phyloP scores from a whole-genome alignment of 2,113 vertebrate genomes.

The Lutjanus erythropterus region DNA sequence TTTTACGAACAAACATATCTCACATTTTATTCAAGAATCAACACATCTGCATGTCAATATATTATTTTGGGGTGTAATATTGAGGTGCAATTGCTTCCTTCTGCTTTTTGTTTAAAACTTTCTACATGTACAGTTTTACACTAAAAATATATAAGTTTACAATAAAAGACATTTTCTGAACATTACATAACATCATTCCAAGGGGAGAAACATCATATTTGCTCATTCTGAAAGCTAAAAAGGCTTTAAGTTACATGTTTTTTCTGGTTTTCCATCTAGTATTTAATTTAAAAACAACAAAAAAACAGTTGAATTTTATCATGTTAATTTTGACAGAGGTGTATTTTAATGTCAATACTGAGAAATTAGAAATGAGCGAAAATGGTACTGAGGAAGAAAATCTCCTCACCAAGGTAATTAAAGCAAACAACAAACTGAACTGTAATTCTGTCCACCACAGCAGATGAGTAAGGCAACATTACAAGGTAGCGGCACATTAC shows the following conservation, averaged over 20 bases:
- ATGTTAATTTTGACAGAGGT: not conserved
- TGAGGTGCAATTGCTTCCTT: not conserved
- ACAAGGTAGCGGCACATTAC: not conserved
- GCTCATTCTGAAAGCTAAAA: not conserved
- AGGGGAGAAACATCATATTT: not conserved
- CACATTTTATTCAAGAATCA: not conserved
- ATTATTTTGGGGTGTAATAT: not conserved
- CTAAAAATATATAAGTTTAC: conserved; percentile 15
- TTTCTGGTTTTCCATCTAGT: not conserved
- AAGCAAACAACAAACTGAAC: conserved; percentile 3
- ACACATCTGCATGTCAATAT: not conserved
- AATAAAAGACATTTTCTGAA: conserved; percentile 31
- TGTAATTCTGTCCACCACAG: not conserved
- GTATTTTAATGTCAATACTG: not conserved
- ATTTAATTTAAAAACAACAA: not conserved
- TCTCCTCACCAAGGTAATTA: not conserved
- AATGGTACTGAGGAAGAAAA: not conserved
- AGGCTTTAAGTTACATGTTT: not conserved
- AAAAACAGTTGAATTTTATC: not conserved
- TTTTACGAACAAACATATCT: not conserved
- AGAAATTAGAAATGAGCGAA: conserved; percentile 1
- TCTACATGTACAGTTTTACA: not conserved
- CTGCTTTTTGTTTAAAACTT: conserved; percentile 14
- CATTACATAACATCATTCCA: not conserved
- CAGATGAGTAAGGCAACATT: conserved; percentile 11